Base-by-base conservation (phyloP, 2,113 vertebrate species). In the Mus pahari region DNA sequence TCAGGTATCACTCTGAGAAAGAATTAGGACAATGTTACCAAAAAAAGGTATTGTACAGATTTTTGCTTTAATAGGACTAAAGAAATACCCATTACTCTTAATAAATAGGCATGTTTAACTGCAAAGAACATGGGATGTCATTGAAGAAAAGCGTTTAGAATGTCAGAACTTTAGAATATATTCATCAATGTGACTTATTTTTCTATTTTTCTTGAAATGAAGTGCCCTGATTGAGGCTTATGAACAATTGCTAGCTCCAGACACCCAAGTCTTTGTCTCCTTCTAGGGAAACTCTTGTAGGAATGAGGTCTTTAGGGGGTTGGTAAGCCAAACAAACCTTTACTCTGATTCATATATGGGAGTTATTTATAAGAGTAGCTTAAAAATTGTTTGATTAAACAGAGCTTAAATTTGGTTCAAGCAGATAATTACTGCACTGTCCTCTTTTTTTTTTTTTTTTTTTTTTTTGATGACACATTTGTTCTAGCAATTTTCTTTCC, bases 1-100 rank as follows among this genome's bases (percentile, higher is more conserved):
- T 73, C 62, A 96, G 92, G 70, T 88, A 83, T 95, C 28, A 89
- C 62, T 94, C 86, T 89, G 45, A 95, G 75, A 92, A 89, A 64
- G 75, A 95, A 92, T 68, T 86, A 68, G 26, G 45, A 93, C 71
- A 87, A 42, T 87, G 48, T 31, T 91, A n/a, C 75, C 42, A 71
- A 96, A 86, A 79, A 62, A 91, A 16, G 66, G 22, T 74, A 20
- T 92, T 91, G 92, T 79, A 74, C 31, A 86, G 75, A 94, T 33
- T 24, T 86, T 86, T 79, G 42, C 42, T 77, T 86, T n/a, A 77
- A 39, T 55, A 78, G 39, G 26, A 62, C 31, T 74, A 22, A 90
- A 20, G 14, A 8, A 74, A 3, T 22, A 39, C 79, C 8, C 26
- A 58, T 50, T 74, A 66, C 12, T 94, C 13, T 86, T 86, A 94